Percentiles rank a stretch among this genome's conserved stretches.
These are phyloP conservation scores for Onchidella celtica DNA, from an alignment of 2,888 invertebrate genomes.

Conservation along the genomic window DNA sequence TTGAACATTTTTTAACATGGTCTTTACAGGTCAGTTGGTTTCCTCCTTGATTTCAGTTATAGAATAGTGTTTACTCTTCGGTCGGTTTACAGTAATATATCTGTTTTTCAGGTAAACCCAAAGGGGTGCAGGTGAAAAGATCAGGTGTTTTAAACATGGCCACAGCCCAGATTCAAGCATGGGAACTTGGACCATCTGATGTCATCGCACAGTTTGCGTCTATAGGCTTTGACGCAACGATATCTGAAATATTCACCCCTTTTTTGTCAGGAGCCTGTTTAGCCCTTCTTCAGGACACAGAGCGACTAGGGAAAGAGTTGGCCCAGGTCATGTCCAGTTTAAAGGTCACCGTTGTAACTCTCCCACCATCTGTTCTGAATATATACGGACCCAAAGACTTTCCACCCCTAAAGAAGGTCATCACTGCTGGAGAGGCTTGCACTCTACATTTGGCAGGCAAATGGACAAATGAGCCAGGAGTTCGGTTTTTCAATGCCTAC, in stretches of 20 bases:
- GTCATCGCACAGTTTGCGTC: conserved; percentile 94
- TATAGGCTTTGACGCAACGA: conserved; percentile 93
- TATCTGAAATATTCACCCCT: conserved; percentile 93
- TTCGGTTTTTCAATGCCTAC: conserved; percentile 91
- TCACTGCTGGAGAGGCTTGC: conserved; percentile 93
- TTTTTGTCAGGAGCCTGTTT: conserved; percentile 88
- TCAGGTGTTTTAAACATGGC: conserved; percentile 86
- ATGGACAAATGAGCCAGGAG: conserved; percentile 85
- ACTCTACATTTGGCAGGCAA: conserved; percentile 86
- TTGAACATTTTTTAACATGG: too few species aligned
- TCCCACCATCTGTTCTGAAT: conserved; percentile 90
- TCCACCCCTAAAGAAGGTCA: conserved; percentile 85
- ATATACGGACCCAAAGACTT: conserved; percentile 82
- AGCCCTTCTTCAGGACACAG: conserved; percentile 87
- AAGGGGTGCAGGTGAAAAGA: conserved; percentile 91
- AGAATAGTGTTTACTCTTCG: too few species aligned
- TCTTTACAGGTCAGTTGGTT: too few species aligned
- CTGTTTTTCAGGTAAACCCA: conserved; percentile 85
- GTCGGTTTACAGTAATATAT: neutral
- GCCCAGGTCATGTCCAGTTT: conserved; percentile 86
- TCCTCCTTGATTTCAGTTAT: too few species aligned
- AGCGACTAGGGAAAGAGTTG: conserved; percentile 89
- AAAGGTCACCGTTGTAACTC: conserved; percentile 79
- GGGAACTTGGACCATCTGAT: conserved; percentile 88
- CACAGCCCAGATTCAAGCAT: conserved; percentile 92